phyloP scores from a whole-genome alignment of 2,797 vertebrate species.

The Halcyon smyrnensis region DNA sequence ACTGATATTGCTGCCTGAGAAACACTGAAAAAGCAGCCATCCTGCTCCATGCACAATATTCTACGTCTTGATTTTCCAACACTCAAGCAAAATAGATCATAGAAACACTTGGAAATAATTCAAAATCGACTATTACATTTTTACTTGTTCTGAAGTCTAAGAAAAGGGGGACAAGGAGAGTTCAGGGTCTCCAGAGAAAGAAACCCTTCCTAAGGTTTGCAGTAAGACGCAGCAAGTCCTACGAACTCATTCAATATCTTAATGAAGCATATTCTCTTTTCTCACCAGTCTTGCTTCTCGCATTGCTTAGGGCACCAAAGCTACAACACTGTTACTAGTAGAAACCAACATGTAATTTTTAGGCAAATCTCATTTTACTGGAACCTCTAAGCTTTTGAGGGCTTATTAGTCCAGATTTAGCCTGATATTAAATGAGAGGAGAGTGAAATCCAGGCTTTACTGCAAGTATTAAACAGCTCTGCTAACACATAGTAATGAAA shows the following conservation, averaged over 20 bases:
- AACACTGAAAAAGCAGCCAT: neutral
- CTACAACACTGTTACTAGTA: neutral
- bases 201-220: neutral
- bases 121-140: neutral
- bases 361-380: slow-evolving; percentile 61
- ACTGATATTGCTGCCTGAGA: neutral
- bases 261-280: neutral
- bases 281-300: neutral
- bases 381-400: slow-evolving; percentile 56
- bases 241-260: neutral
- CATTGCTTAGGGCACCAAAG: neutral
- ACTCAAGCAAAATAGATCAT: neutral
- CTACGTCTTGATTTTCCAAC: neutral
- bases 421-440: slow-evolving; percentile 35
- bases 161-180: neutral
- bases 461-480: slow-evolving; percentile 50
- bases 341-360: slow-evolving; percentile 20
- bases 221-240: neutral
- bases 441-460: slow-evolving; percentile 52
- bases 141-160: neutral
- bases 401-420: slow-evolving; percentile 54
- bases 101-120: neutral
- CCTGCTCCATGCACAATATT: neutral
- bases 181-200: neutral
- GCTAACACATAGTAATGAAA: slow-evolving; percentile 22